Percentiles rank a stretch among this genome's conserved stretches.
Evolutionary conservation across 2,888 invertebrate genomes (phyloP).

Genomic region (Dryomyza anilis): DNA sequence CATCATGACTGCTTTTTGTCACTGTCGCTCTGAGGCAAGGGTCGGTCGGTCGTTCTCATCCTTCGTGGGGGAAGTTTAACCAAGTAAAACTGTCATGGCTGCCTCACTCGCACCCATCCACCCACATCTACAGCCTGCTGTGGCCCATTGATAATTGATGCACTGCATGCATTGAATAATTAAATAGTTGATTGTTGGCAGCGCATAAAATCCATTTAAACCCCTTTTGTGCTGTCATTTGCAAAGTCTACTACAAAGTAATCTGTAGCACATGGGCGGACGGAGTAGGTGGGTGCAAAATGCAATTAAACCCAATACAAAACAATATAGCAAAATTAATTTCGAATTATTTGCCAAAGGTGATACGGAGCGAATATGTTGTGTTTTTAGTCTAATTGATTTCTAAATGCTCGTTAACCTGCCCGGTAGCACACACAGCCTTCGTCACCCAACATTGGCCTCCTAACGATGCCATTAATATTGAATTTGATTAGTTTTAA

Average conservation of each 20-base stretch:
- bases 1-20: not conserved
- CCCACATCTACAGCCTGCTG: not conserved
- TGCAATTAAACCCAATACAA: slow-evolving; percentile 15
- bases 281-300: no score
- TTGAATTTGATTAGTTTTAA: slow-evolving; percentile 52
- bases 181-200: slow-evolving; percentile 31
- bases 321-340: slow-evolving; percentile 43
- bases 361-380: not conserved
- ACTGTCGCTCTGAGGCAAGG: not conserved
- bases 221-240: not conserved
- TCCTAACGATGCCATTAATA: slow-evolving; percentile 36
- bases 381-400: slow-evolving; percentile 5
- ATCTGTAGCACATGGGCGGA: no score
- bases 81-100: slow-evolving; percentile 15
- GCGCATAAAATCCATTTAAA: slow-evolving; percentile 44
- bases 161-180: slow-evolving; percentile 42
- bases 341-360: slow-evolving; percentile 33
- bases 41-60: not conserved
- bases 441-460: not conserved
- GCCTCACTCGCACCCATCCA: not conserved
- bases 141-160: slow-evolving; percentile 27
- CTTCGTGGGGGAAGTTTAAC: slow-evolving; percentile 7
- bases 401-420: slow-evolving; percentile 31
- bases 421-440: not conserved
- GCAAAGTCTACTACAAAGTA: no score